Percentiles rank a stretch among this genome's conserved stretches.
phyloP scores from a whole-genome alignment of 2,797 vertebrate genomes.

The Anguilla marmorata region DNA sequence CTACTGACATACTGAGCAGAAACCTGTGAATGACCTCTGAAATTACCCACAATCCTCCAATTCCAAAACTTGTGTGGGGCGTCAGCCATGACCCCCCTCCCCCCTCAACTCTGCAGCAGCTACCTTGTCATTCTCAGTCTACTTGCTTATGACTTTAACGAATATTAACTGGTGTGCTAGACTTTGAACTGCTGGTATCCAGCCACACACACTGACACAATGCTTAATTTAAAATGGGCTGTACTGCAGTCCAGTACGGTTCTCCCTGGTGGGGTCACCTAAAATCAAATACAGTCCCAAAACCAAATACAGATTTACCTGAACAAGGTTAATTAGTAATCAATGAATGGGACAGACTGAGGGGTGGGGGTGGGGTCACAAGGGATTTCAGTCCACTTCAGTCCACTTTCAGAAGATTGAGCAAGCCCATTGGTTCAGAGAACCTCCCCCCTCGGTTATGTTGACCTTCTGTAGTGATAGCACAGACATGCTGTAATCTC shows the following conservation, averaged over 20 bases:
- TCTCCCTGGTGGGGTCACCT: not conserved
- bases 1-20: not conserved
- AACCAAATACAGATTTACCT: conserved; percentile 15
- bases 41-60: not conserved
- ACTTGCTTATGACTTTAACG: not conserved
- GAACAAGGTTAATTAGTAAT: conserved; percentile 29
- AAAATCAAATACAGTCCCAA: not conserved
- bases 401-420: not conserved
- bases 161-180: not conserved
- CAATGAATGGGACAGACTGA: not conserved
- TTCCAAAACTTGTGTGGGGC: not conserved
- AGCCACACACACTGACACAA: not conserved
- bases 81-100: not conserved
- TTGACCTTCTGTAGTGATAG: not conserved
- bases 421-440: not conserved
- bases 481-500: not conserved
- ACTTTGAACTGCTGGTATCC: not conserved
- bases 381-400: not conserved
- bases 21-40: not conserved
- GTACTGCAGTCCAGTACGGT: not conserved
- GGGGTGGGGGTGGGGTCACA: not conserved
- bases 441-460: not conserved
- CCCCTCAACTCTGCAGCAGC: not conserved
- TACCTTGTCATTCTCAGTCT: not conserved
- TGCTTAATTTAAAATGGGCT: not conserved